Conservation (phyloP, 2,888 invertebrate genomes). For the Plutella xylostella region DNA sequence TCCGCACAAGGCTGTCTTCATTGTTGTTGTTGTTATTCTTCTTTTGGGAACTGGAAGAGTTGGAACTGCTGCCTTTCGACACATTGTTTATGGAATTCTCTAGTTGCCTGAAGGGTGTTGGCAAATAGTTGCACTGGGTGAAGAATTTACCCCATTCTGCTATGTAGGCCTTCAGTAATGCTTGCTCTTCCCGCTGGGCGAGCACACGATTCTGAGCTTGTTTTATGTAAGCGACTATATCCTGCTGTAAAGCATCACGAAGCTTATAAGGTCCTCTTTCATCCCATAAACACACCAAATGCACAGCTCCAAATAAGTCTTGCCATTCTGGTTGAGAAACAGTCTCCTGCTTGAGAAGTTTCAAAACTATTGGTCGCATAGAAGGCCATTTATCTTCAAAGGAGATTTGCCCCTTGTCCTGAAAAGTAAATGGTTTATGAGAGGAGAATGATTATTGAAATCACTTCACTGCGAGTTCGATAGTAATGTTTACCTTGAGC, state of each 20-base stretch:
- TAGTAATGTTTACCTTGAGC: slow-evolving; percentile 38
- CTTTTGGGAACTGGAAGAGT: slow-evolving; percentile 50
- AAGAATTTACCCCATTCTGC: slow-evolving; percentile 99
- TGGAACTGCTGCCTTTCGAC: slow-evolving; percentile 50
- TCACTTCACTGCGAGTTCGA: too few species aligned
- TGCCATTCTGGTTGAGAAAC: slow-evolving; percentile 98
- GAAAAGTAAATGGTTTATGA: slow-evolving; percentile 22
- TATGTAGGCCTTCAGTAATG: slow-evolving; percentile 95
- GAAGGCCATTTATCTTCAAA: slow-evolving; percentile 98
- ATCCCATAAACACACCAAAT: slow-evolving; percentile 97
- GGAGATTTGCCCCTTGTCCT: slow-evolving; percentile 84
- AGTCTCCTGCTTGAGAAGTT: slow-evolving; percentile 92
- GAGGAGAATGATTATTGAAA: too few species aligned
- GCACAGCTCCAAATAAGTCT: slow-evolving; percentile 95
- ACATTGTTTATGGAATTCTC: slow-evolving; percentile 82
- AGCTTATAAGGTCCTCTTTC: slow-evolving; percentile 93
- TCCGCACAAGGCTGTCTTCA: slow-evolving; percentile 92
- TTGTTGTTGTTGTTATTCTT: slow-evolving; percentile 69
- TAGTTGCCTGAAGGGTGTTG: slow-evolving; percentile 93
- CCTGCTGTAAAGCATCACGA: slow-evolving; percentile 87
- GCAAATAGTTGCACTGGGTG: slow-evolving; percentile 96
- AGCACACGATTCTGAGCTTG: slow-evolving; percentile 92
- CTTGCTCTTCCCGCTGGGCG: slow-evolving; percentile 94
- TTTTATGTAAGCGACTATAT: slow-evolving; percentile 94
- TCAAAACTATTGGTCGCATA: slow-evolving; percentile 94